Conservation (phyloP, 2,797 vertebrate species). For the Acanthornis magna region DNA sequence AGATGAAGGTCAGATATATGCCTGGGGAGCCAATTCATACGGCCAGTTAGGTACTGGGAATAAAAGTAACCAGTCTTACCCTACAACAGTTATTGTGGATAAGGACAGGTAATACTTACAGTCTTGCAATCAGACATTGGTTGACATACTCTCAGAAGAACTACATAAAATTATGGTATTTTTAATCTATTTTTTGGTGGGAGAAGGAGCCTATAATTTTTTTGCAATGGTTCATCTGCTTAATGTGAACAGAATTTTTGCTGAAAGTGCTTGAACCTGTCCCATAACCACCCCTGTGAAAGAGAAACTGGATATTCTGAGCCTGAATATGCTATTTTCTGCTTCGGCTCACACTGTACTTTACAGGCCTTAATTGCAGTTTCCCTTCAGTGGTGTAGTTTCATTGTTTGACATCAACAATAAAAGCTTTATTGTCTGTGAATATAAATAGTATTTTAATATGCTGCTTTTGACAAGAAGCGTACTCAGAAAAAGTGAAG, state of each 20-base stretch:
- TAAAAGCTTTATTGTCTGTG: background rate
- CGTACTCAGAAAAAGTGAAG: background rate
- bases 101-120: constrained; percentile 88
- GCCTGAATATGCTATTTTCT: background rate
- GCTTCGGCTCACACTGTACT: background rate
- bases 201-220: background rate
- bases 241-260: background rate
- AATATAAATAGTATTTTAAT: constrained; percentile 1
- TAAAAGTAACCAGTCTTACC: constrained; percentile 94
- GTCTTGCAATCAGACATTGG: background rate
- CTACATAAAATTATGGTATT: background rate
- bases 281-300: background rate
- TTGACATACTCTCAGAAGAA: background rate
- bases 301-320: background rate
- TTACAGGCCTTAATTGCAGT: background rate
- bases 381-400: background rate
- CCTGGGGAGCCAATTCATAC: constrained; percentile 98
- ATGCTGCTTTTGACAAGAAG: background rate
- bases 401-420: background rate
- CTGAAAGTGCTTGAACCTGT: background rate
- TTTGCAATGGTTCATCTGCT: background rate
- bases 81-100: constrained; percentile 87
- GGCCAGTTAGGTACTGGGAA: constrained; percentile 96
- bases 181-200: background rate
- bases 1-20: constrained; percentile 92